phyloP scores from a whole-genome alignment of 2,888 invertebrate species.

The Yponomeuta evonymella region DNA sequence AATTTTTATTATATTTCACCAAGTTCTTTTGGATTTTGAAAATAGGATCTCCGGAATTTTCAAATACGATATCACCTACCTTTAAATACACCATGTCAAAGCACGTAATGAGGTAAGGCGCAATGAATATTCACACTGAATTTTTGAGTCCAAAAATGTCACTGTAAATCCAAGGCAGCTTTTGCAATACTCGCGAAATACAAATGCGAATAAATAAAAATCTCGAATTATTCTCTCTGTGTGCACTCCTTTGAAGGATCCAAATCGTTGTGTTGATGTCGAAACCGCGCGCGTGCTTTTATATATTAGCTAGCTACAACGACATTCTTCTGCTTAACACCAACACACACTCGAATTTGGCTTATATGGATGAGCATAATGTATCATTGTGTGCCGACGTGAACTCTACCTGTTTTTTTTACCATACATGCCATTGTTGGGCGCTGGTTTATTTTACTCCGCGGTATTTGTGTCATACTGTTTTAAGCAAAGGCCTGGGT shows the following conservation, averaged over 20 bases:
- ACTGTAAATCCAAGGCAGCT: constrained; percentile 17
- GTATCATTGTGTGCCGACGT: background rate
- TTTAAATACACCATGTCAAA: constrained; percentile 42
- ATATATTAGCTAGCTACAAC: constrained; percentile 67
- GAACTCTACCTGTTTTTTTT: constrained; percentile 2
- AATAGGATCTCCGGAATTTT: too few species aligned
- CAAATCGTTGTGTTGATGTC: constrained; percentile 73
- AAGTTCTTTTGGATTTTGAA: too few species aligned
- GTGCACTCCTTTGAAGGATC: constrained; percentile 64
- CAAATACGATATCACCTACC: background rate
- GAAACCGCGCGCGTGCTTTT: constrained; percentile 69
- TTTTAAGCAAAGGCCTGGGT: constrained; percentile 26
- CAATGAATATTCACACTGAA: background rate
- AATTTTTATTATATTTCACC: too few species aligned
- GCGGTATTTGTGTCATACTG: constrained; percentile 54
- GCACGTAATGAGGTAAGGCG: constrained; percentile 31
- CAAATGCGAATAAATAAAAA: constrained; percentile 49
- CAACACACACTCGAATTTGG: constrained; percentile 29
- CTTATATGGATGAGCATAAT: background rate
- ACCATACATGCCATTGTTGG: constrained; percentile 35
- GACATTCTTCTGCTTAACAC: constrained; percentile 52
- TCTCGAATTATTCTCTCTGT: constrained; percentile 44
- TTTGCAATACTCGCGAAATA: constrained; percentile 25
- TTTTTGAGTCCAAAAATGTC: constrained; percentile 9
- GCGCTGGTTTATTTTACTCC: constrained; percentile 44